Percentiles rank a stretch among this genome's conserved stretches.
phyloP scores from a whole-genome alignment of 2,113 vertebrate genomes.

The Rana temporaria region DNA sequence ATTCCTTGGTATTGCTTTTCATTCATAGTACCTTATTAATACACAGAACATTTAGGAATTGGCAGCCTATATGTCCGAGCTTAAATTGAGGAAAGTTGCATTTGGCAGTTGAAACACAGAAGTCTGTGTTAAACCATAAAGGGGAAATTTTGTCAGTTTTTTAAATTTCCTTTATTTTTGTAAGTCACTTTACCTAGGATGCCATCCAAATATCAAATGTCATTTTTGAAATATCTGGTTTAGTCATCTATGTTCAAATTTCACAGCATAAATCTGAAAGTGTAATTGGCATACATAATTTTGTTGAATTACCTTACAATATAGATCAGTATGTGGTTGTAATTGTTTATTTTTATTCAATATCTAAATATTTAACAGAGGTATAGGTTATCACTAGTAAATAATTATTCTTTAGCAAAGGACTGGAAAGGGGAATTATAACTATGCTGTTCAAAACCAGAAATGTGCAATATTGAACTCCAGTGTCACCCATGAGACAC shows the following conservation, averaged over 20 bases:
- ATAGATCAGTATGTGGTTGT: neutral
- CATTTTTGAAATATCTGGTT: neutral
- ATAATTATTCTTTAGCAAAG: no score
- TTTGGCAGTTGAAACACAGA: slow-evolving; percentile 40
- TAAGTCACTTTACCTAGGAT: slow-evolving; percentile 31
- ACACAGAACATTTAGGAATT: neutral
- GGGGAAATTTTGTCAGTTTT: neutral
- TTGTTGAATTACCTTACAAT: neutral
- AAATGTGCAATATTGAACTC: no score
- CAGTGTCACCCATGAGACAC: no score
- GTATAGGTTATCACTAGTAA: no score
- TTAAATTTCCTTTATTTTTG: slow-evolving; percentile 41
- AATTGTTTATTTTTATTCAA: no score
- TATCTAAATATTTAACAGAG: no score
- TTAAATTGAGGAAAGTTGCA: slow-evolving; percentile 33
- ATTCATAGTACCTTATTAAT: slow-evolving; percentile 28
- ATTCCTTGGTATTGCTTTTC: slow-evolving; percentile 15
- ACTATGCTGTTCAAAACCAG: no score
- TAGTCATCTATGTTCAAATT: neutral
- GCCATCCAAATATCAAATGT: slow-evolving; percentile 21
- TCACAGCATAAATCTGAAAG: neutral
- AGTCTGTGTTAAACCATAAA: slow-evolving; percentile 22
- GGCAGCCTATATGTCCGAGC: neutral
- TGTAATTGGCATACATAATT: neutral
- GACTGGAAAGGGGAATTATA: no score